Conservation (phyloP, 2,888 invertebrate species). For the Limnephilus rhombicus region DNA sequence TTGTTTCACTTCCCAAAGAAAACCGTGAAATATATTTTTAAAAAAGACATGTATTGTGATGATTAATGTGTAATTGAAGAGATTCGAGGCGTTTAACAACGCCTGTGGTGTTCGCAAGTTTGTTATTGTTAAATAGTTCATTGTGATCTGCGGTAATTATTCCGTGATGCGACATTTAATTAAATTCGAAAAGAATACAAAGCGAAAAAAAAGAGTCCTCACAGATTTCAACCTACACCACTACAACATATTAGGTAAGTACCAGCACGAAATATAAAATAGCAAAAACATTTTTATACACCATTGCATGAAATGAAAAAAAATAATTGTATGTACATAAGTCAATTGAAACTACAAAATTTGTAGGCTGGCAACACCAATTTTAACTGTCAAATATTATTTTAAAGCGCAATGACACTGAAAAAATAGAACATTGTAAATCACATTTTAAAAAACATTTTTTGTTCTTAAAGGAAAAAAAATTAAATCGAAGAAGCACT, state of each 20-base stretch:
- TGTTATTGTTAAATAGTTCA: neutral
- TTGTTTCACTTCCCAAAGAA: neutral
- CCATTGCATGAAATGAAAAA: too few species aligned
- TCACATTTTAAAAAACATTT: too few species aligned
- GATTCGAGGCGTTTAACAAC: neutral
- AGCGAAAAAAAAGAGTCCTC: slow-evolving; percentile 53
- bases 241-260: slow-evolving; percentile 61
- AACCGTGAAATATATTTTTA: neutral
- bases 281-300: neutral
- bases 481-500: too few species aligned
- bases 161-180: slow-evolving; percentile 61
- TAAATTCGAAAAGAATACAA: slow-evolving; percentile 58
- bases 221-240: slow-evolving; percentile 46
- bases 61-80: neutral
- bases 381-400: too few species aligned
- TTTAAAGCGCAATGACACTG: too few species aligned
- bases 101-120: neutral
- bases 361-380: too few species aligned
- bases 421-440: too few species aligned
- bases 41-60: neutral
- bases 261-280: neutral
- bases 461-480: too few species aligned
- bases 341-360: too few species aligned
- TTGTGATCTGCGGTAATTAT: neutral
- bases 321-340: too few species aligned